A percentile compares a stretch with the other conserved stretches of the same genome.
Evolutionary conservation across 2,888 invertebrate genomes (phyloP).

Genomic region (Hecatera dysodea): DNA sequence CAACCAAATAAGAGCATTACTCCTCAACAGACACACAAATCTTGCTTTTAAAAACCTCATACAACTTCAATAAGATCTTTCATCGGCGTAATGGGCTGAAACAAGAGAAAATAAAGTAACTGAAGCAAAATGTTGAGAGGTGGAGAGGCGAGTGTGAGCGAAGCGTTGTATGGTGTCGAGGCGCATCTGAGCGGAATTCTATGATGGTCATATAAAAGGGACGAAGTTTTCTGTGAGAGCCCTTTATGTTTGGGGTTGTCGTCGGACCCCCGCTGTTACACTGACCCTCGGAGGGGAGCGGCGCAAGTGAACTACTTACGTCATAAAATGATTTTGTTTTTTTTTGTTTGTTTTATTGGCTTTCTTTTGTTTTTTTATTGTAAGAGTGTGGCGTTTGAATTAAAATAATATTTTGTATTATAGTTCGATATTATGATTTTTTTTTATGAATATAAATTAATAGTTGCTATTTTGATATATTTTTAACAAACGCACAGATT

Average conservation of each 20-base stretch:
- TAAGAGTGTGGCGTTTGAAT: neutral
- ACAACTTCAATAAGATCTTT: slow-evolving; percentile 55
- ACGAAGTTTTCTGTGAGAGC: slow-evolving; percentile 80
- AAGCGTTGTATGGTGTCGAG: slow-evolving; percentile 73
- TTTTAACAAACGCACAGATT: neutral
- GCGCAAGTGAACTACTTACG: slow-evolving; percentile 73
- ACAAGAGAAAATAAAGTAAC: slow-evolving; percentile 66
- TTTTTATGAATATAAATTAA: neutral
- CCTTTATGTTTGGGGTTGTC: slow-evolving; percentile 88
- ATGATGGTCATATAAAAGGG: slow-evolving; percentile 82
- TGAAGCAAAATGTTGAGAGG: slow-evolving; percentile 44
- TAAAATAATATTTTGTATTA: neutral
- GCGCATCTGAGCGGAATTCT: slow-evolving; percentile 82
- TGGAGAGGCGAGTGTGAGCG: slow-evolving; percentile 58
- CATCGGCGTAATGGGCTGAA: slow-evolving; percentile 54
- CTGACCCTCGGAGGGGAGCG: slow-evolving; percentile 80
- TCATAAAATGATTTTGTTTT: slow-evolving; percentile 40
- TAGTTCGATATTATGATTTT: neutral
- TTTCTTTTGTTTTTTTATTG: slow-evolving; percentile 21
- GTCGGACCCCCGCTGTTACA: slow-evolving; percentile 84
- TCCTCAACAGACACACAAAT: slow-evolving; percentile 39
- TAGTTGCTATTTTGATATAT: neutral
- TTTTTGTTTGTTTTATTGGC: slow-evolving; percentile 35
- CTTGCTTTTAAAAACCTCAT: slow-evolving; percentile 44
- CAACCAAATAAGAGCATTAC: slow-evolving; percentile 36